Conservation (phyloP, 2,797 vertebrate species). For the Amphiprion clarkii region DNA sequence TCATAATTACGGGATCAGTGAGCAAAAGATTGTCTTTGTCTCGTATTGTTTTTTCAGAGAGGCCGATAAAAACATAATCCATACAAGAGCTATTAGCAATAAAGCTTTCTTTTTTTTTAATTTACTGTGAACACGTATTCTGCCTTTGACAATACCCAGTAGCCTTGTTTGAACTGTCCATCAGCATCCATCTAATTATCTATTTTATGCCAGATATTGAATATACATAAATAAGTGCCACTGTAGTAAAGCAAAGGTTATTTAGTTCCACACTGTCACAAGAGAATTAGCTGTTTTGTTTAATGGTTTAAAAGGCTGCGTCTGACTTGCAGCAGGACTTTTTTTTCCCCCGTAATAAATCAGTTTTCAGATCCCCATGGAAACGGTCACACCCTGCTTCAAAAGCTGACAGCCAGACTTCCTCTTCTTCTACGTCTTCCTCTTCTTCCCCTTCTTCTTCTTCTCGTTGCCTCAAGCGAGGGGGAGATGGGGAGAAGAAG, state of each 20-base stretch:
- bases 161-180: background rate
- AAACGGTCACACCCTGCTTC: constrained; percentile 83
- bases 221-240: constrained; percentile 1
- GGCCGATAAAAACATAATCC: constrained; percentile 10
- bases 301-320: constrained; percentile 40
- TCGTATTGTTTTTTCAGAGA: constrained; percentile 17
- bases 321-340: constrained; percentile 36
- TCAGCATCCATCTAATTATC: constrained; percentile 4
- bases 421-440: too few species aligned
- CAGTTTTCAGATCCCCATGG: constrained; percentile 82
- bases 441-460: background rate
- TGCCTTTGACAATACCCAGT: background rate
- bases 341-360: constrained; percentile 36
- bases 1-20: constrained; percentile 7
- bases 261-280: background rate
- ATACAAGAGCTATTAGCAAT: background rate
- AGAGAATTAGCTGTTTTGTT: constrained; percentile 34
- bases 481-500: constrained; percentile 5
- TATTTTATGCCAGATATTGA: background rate
- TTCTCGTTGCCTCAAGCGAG: constrained; percentile 63
- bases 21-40: constrained; percentile 20
- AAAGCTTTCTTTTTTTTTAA: background rate
- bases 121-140: background rate
- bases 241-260: constrained; percentile 18
- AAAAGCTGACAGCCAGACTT: constrained; percentile 63